Evolutionary conservation across 2,113 vertebrate species (phyloP).

Genomic region (Gobiocypris rarus): DNA sequence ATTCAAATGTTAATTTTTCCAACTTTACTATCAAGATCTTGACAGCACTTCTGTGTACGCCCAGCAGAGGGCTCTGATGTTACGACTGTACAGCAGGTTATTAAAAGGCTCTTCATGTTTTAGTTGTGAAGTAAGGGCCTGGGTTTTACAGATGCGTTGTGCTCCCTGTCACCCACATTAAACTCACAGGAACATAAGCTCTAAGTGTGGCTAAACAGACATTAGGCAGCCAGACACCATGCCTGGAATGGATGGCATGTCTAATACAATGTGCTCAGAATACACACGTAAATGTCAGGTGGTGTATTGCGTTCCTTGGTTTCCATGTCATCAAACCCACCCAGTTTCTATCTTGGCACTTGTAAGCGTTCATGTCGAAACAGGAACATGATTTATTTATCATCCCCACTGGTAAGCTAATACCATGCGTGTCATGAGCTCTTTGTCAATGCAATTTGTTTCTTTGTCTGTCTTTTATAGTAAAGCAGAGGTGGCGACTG

Average conservation of each 20-base stretch:
- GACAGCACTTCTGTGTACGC: neutral
- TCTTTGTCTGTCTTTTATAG: conserved; percentile 66
- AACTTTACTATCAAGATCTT: neutral
- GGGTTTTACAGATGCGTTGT: neutral
- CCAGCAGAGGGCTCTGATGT: conserved; percentile 35
- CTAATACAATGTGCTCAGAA: conserved; percentile 38
- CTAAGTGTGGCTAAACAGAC: neutral
- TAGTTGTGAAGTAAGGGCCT: neutral
- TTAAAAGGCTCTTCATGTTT: neutral
- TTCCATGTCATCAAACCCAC: conserved; percentile 21
- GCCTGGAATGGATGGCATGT: conserved; percentile 40
- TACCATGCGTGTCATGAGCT: neutral
- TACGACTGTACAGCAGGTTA: neutral
- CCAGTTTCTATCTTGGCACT: neutral
- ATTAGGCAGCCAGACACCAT: conserved; percentile 43
- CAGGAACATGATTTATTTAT: conserved; percentile 17
- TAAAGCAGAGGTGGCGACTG: conserved; percentile 81
- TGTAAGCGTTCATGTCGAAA: neutral
- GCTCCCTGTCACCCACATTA: neutral
- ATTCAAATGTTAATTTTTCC: neutral
- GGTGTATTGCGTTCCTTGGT: conserved; percentile 15
- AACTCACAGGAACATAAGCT: conserved; percentile 12
- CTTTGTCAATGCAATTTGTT: neutral
- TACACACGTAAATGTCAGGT: conserved; percentile 19
- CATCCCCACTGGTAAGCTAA: neutral